Base-by-base conservation (phyloP, 1,140 invertebrate species). In the Nylanderia fulva region DNA sequence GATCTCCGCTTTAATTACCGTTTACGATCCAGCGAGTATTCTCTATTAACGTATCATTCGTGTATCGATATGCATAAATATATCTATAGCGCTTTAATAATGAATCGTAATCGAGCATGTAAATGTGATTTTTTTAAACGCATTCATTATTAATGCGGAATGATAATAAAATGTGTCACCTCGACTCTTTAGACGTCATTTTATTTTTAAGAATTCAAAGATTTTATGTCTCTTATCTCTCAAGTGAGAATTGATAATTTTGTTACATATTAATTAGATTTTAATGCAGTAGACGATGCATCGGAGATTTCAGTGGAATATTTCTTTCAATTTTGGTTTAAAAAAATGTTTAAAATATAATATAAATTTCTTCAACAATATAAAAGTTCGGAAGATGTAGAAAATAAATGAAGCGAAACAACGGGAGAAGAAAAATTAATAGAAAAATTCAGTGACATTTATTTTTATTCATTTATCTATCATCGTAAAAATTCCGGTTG, bases 1-100 rank as follows among this genome's bases (percentile, higher is more conserved):
- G 48, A 80, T 69, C 63, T 71, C 64, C 77, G 64, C 54, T 58
- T 80, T 80, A 80, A 82, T 82, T 71, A 82, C 27, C 66, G 66
- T 58, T 48, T 58, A 45, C 33, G 71, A 45, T 66, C 33, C 66
- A 52, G 24, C 33, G 36, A 71, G 52, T 71, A 82, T 82, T 82
- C 64, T 80, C 48, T 11, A n/a, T n/a, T n/a, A 39, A 80, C 24
- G 27, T 52, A 48, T 66, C 29, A 68, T 42, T 68, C 63, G 48
- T 24, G 3, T 79, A 21, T 68, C 58, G 36, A 45, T 54, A 36
- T 33, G 61, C 77, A 80, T 42, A 80, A 69, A 80, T 80, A 80
- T 80, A 71, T 9, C n/a, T n/a, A 29, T 36, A 21, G 24, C 52
- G 48, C 24, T 21, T 71, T 80, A 80, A 80, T 71, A 52, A 58